Evolutionary conservation across 1,140 invertebrate genomes (phyloP), one percentile per base, ranked within the genome.

Genomic region (Chironomus tepperi): DNA sequence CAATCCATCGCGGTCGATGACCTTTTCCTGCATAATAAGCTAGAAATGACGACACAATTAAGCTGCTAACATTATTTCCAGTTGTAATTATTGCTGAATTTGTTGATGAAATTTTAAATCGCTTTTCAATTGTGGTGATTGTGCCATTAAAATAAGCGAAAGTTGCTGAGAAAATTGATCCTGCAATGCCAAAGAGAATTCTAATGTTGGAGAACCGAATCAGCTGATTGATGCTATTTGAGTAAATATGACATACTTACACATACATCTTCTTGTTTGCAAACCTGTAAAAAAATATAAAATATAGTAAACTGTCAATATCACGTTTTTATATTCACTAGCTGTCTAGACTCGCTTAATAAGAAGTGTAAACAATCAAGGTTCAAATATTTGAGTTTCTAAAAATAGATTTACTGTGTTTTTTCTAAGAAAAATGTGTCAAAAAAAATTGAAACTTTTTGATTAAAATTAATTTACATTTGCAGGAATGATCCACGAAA

Each of bases 61-160:
- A 79, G 78, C 85, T 86, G 64, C 84, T 87, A 75, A 88, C 84
- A 78, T 88, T 89, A 79, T 91, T 91, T 12, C 89, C 89, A 73
- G 90, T 88, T 16, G 88, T 87, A 76, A 92, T 91, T 72, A 92
- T 85, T 65, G 89, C 91, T 74, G 89, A 90, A 43, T 89, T 90
- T 80, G 88, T 87, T 8, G 89, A 91, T 0, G 90, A 89, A 78
- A 93, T 92, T 78, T 90, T 91, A 79, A 91, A 94, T 76, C 91
- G 84, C 78, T 93, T 93, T 79, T 94, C 91, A 34, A 93, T 84
- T 0, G 91, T 94, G 42, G 91, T 91, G 65, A 93, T 88, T 7
- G 89, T 91, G 9, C 90, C 90, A 78, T 90, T 90, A 76, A 90
- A 90, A 79, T 93, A 93, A 1, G 90, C 87, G 78, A 88, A 92